Evolutionary conservation across 2,888 invertebrate genomes (phyloP).

Genomic region (Latrodectus hesperus): DNA sequence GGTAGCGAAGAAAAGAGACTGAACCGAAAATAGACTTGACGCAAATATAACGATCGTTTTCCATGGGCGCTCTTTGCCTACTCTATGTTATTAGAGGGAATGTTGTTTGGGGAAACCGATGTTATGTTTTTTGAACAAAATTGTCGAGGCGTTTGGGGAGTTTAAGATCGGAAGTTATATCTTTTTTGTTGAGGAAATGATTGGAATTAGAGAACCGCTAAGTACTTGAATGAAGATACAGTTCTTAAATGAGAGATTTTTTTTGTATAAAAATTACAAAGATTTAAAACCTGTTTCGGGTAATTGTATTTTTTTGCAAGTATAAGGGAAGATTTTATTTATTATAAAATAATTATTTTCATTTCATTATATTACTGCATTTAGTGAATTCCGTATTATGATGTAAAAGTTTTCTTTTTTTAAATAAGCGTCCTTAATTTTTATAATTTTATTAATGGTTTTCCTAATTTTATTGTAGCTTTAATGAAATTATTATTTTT

Average conservation of each 20-base stretch:
- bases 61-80: not conserved
- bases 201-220: not conserved
- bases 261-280: too few species aligned
- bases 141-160: constrained; percentile 21
- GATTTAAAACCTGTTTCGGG: too few species aligned
- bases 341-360: too few species aligned
- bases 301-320: too few species aligned
- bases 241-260: not conserved
- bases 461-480: too few species aligned
- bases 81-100: constrained; percentile 4
- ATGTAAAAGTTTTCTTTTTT: too few species aligned
- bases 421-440: too few species aligned
- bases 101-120: constrained; percentile 4
- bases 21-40: constrained; percentile 53
- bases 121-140: constrained; percentile 10
- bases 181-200: not conserved
- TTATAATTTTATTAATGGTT: too few species aligned
- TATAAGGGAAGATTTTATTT: too few species aligned
- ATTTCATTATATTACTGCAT: too few species aligned
- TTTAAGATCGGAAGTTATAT: constrained; percentile 5
- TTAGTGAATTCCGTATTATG: too few species aligned
- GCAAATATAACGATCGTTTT: constrained; percentile 48
- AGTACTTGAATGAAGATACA: not conserved
- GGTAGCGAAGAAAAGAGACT: constrained; percentile 9
- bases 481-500: too few species aligned